Evolutionary conservation across 2,888 invertebrate species (phyloP).

Genomic region (Drosophila kokeensis): DNA sequence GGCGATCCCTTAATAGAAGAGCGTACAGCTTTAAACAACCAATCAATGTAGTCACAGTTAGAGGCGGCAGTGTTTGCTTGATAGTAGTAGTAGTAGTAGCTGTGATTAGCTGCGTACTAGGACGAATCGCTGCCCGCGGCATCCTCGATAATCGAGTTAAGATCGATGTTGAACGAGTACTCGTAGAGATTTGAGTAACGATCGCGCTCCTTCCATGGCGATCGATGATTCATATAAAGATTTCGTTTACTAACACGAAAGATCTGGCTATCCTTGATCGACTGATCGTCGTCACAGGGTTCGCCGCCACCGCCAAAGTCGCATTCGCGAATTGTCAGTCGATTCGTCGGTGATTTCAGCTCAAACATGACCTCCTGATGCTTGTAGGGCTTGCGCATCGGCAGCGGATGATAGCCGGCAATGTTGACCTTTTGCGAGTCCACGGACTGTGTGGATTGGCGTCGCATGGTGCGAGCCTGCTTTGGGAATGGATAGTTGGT

Average conservation of each 20-base stretch:
- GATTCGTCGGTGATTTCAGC: slow-evolving; percentile 84
- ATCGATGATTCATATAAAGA: slow-evolving; percentile 85
- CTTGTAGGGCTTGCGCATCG: slow-evolving; percentile 83
- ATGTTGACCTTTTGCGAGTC: slow-evolving; percentile 83
- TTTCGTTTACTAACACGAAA: slow-evolving; percentile 86
- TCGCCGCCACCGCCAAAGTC: slow-evolving; percentile 85
- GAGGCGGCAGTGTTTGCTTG: slow-evolving; percentile 54
- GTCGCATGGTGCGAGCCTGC: slow-evolving; percentile 83
- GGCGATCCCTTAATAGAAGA: slow-evolving; percentile 27
- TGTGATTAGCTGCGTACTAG: slow-evolving; percentile 83
- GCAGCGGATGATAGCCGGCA: slow-evolving; percentile 83
- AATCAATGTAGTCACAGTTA: slow-evolving; percentile 65
- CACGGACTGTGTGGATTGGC: slow-evolving; percentile 84
- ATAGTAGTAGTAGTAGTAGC: slow-evolving; percentile 22
- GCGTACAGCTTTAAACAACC: slow-evolving; percentile 69
- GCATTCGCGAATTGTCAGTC: slow-evolving; percentile 84
- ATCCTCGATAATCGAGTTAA: slow-evolving; percentile 85
- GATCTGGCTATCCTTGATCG: slow-evolving; percentile 85
- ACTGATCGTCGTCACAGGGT: slow-evolving; percentile 85
- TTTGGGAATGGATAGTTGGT: slow-evolving; percentile 85
- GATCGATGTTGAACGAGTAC: slow-evolving; percentile 85
- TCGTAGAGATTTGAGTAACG: slow-evolving; percentile 85
- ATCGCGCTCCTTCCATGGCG: slow-evolving; percentile 85
- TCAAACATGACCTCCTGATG: slow-evolving; percentile 85
- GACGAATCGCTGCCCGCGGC: slow-evolving; percentile 85